These are phyloP conservation scores for Gymnocephalus cernua DNA, from an alignment of 2,113 vertebrate genomes.

Conservation along the genomic window DNA sequence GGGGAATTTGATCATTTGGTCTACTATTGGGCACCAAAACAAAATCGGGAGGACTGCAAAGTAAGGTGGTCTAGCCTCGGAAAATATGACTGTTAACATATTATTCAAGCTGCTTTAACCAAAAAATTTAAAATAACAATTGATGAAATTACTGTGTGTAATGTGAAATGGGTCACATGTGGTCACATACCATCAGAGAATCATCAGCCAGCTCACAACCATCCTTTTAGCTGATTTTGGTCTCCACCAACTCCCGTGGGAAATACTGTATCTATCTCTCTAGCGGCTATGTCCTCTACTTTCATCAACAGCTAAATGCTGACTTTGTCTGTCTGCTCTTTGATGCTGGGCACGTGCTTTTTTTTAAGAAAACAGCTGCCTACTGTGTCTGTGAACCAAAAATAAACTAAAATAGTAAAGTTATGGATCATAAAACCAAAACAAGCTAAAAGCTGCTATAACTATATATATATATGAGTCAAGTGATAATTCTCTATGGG, in stretches of 20 bases:
- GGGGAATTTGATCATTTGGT: conserved; percentile 14
- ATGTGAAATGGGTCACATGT: background rate
- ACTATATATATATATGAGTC: too few species aligned
- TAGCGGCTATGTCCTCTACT: background rate
- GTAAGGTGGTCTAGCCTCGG: background rate
- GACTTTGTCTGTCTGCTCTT: background rate
- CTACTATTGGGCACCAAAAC: background rate
- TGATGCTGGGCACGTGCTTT: background rate
- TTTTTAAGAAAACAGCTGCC: background rate
- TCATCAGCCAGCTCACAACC: background rate
- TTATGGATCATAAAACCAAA: background rate
- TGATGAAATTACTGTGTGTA: background rate
- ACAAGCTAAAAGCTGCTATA: background rate
- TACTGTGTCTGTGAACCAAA: background rate
- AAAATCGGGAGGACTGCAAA: background rate
- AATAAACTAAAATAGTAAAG: background rate
- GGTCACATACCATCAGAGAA: background rate
- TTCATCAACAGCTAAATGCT: background rate
- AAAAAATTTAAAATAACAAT: background rate
- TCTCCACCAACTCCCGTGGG: background rate
- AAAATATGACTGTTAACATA: background rate
- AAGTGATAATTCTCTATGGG: background rate
- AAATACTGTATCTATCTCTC: background rate
- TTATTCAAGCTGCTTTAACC: background rate
- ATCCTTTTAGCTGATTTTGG: background rate